phyloP scores from a whole-genome alignment of 2,113 vertebrate species.

The Cyprinodon variegatus region DNA sequence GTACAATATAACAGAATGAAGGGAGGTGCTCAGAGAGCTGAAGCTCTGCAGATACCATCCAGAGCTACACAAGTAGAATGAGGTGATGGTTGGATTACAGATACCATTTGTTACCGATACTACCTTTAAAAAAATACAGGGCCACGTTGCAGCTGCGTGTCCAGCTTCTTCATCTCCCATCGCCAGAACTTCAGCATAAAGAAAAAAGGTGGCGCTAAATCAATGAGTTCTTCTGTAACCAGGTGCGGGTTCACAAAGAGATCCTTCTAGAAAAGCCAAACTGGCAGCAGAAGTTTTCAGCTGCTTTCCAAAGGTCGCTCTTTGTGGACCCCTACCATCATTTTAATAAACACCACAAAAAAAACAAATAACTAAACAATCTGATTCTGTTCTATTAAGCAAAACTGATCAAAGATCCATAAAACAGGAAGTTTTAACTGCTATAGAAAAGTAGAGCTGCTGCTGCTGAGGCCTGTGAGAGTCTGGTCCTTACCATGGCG shows the following conservation, averaged over 20 bases:
- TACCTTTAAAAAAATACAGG: slow-evolving; percentile 99
- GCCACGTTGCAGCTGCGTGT: slow-evolving; percentile 96
- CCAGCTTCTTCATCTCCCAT: slow-evolving; percentile 95
- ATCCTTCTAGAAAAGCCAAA: slow-evolving; percentile 4
- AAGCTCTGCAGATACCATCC: slow-evolving; percentile 25
- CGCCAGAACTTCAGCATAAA: slow-evolving; percentile 99
- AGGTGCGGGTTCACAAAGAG: slow-evolving; percentile 96
- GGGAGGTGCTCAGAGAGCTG: slow-evolving; percentile 25
- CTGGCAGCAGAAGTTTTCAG: not conserved
- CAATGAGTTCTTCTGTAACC: slow-evolving; percentile 86
- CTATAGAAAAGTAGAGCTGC: slow-evolving; percentile 18
- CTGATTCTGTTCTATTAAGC: slow-evolving; percentile 13
- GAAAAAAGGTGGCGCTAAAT: slow-evolving; percentile 99
- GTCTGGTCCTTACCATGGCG: slow-evolving; percentile 98
- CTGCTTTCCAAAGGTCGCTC: slow-evolving; percentile 51
- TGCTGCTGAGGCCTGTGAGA: slow-evolving; percentile 31
- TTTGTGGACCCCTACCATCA: slow-evolving; percentile 94
- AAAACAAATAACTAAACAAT: slow-evolving; percentile 6
- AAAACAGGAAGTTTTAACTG: slow-evolving; percentile 5
- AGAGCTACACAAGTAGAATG: slow-evolving; percentile 55
- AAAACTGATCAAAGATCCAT: slow-evolving; percentile 21
- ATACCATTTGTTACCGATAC: slow-evolving; percentile 90
- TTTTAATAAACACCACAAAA: slow-evolving; percentile 30
- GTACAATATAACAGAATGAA: slow-evolving; percentile 36
- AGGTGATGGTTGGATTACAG: slow-evolving; percentile 68